Evolutionary conservation across 2,797 vertebrate species (phyloP).

Genomic region (Clarias pachynema): DNA sequence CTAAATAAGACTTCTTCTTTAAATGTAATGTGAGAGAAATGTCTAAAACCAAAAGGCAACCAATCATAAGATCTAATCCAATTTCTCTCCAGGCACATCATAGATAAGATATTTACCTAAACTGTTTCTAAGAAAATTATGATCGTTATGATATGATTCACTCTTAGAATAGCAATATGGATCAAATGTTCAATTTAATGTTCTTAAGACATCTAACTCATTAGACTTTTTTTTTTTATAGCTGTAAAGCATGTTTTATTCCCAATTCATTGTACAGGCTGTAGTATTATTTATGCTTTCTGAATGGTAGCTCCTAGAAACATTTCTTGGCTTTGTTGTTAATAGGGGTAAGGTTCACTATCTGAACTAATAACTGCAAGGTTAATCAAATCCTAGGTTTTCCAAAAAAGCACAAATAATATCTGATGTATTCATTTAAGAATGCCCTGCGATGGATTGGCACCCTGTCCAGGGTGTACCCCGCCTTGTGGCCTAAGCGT

Average conservation of each 20-base stretch:
- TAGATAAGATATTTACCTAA: too few relatives aligned
- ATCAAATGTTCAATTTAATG: not conserved
- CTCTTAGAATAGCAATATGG: not conserved
- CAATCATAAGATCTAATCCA: not conserved
- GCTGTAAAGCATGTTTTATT: not conserved
- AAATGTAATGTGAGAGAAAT: not conserved
- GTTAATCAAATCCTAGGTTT: not conserved
- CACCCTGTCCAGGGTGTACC: too few relatives aligned
- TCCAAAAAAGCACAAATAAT: not conserved
- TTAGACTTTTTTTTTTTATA: not conserved
- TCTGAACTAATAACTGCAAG: not conserved
- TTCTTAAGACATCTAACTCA: not conserved
- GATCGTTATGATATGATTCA: not conserved
- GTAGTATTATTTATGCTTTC: not conserved
- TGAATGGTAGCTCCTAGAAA: not conserved
- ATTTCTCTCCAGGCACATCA: not conserved
- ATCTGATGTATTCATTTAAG: not conserved
- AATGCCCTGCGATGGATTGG: too few relatives aligned
- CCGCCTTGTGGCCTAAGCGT: too few relatives aligned
- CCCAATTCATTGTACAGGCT: not conserved
- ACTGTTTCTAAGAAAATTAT: not conserved
- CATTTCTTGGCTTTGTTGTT: not conserved
- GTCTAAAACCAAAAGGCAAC: not conserved
- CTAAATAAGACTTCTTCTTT: not conserved
- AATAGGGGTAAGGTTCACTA: not conserved